Conservation (phyloP, 2,888 invertebrate species). For the Oscheius sp. region DNA sequence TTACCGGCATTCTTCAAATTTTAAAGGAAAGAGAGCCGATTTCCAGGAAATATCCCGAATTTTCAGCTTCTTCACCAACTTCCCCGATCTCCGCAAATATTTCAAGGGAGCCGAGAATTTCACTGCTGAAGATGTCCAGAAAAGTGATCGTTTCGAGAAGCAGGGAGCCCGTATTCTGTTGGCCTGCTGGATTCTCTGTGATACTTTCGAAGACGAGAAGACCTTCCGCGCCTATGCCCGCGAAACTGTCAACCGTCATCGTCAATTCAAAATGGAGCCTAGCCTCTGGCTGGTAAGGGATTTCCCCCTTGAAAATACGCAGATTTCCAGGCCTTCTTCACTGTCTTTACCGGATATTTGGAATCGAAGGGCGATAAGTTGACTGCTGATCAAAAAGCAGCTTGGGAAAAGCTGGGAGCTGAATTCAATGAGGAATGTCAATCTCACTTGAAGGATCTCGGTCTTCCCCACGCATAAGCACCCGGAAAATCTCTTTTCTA, state of each 20-base stretch:
- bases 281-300: slow-evolving; percentile 62
- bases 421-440: slow-evolving; percentile 58
- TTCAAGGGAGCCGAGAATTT: slow-evolving; percentile 66
- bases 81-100: slow-evolving; percentile 63
- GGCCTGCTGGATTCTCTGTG: slow-evolving; percentile 63
- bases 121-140: slow-evolving; percentile 63
- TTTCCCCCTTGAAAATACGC: not conserved
- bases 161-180: slow-evolving; percentile 70
- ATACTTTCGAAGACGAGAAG: slow-evolving; percentile 59
- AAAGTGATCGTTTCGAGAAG: slow-evolving; percentile 69
- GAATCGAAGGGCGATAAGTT: slow-evolving; percentile 51
- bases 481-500: not conserved
- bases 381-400: slow-evolving; percentile 58
- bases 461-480: slow-evolving; percentile 44
- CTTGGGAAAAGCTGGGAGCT: slow-evolving; percentile 66
- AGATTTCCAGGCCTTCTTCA: slow-evolving; percentile 64
- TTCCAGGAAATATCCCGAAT: too few relatives aligned
- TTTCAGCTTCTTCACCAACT: slow-evolving; percentile 64
- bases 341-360: slow-evolving; percentile 66
- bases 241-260: slow-evolving; percentile 68
- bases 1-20: too few relatives aligned
- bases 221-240: slow-evolving; percentile 66
- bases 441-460: slow-evolving; percentile 52
- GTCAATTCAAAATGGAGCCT: slow-evolving; percentile 70
- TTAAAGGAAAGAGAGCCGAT: too few relatives aligned